Conservation (phyloP, 1,140 invertebrate genomes). For the fruit fly (Drosophila melanogaster) region DNA sequence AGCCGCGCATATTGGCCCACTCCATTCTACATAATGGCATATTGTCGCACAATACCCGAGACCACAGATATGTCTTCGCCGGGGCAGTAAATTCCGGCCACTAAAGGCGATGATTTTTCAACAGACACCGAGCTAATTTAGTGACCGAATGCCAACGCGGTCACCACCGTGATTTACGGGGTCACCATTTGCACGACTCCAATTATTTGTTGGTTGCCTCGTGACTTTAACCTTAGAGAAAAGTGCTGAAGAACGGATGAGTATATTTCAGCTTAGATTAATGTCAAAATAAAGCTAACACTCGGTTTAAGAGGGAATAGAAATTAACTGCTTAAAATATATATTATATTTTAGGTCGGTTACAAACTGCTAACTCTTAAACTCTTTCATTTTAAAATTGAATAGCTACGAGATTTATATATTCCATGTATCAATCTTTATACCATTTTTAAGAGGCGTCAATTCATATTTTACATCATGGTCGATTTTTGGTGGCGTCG, state of each 20-base stretch:
- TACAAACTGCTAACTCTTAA: neutral
- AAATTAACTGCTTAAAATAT: too few species aligned
- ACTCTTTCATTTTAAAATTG: neutral
- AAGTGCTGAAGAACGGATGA: neutral
- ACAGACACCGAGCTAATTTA: constrained; percentile 67
- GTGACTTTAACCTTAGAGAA: constrained; percentile 3
- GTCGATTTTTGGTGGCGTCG: neutral
- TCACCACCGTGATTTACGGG: constrained; percentile 59
- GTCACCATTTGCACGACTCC: constrained; percentile 42
- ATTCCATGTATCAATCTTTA: too few species aligned
- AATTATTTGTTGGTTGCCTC: constrained; percentile 29
- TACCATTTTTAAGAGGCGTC: neutral
- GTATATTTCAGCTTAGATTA: neutral
- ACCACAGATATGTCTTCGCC: constrained; percentile 17
- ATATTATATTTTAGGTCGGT: too few species aligned
- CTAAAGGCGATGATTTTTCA: constrained; percentile 54
- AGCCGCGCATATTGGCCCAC: constrained; percentile 57
- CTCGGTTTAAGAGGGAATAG: neutral
- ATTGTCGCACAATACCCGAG: constrained; percentile 33
- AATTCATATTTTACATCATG: neutral
- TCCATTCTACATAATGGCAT: constrained; percentile 28
- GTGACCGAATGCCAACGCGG: constrained; percentile 52
- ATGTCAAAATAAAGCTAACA: neutral
- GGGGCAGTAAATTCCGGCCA: constrained; percentile 58
- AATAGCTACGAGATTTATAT: neutral